Conservation (phyloP, 2,113 vertebrate species). For the Eolophus roseicapilla region DNA sequence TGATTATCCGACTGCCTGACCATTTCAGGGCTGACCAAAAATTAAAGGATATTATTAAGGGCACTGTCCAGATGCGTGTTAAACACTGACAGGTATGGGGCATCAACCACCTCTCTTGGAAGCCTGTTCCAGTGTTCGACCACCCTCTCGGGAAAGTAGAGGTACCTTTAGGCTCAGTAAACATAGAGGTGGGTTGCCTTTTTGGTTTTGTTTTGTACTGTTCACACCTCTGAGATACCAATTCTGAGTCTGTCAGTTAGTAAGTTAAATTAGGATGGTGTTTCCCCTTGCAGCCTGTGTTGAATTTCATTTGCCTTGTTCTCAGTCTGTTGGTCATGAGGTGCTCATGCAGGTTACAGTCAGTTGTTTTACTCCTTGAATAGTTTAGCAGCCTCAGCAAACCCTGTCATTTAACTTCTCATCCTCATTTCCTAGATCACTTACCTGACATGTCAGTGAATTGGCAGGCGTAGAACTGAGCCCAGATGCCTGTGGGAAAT, state of each 20-base stretch:
- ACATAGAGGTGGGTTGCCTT: neutral
- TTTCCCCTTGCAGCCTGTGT: neutral
- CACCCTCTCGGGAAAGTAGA: neutral
- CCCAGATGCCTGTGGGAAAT: neutral
- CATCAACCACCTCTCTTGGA: neutral
- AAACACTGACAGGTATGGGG: neutral
- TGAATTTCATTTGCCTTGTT: neutral
- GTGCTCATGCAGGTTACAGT: neutral
- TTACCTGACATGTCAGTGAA: neutral
- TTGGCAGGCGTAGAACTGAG: neutral
- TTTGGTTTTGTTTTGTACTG: neutral
- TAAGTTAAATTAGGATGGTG: neutral
- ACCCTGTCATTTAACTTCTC: neutral
- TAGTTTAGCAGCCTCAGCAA: neutral
- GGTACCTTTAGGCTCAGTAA: neutral
- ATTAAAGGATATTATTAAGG: neutral
- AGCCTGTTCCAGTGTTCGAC: neutral
- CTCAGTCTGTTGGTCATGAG: neutral
- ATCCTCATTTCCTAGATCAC: neutral
- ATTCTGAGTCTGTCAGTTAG: neutral
- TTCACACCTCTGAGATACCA: neutral
- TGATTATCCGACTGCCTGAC: neutral
- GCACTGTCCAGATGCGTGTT: neutral
- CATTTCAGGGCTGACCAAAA: neutral
- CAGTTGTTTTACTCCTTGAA: neutral